Evolutionary conservation across 2,888 invertebrate genomes (phyloP), one percentile per base, ranked within the genome.

Genomic region (Agrochola lychnidis): DNA sequence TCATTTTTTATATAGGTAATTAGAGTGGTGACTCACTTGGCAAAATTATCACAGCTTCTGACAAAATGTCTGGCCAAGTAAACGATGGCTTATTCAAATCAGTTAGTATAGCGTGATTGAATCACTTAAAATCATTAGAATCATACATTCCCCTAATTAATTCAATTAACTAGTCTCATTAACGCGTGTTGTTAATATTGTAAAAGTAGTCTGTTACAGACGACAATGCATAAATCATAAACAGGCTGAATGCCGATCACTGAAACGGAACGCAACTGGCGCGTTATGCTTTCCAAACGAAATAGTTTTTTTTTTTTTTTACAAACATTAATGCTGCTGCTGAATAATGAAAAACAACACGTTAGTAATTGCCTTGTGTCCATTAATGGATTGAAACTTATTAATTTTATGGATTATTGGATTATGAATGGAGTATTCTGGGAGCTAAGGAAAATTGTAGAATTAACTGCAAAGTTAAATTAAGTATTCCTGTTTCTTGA

Each of bases 281-380:
- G 90, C 91, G 89, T 90, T 90, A 86, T 87, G 94, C 96, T 96
- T 96, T 96, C 96, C 94, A 95, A 95, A 94, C 79, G 56, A 80
- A 82, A 81, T 79, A 83, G 82, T 82, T 82, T 82, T 83, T 83
- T 83, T 82, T 83, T 83, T 83, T 83, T 83, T 83, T 84, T 81
- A 87, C 76, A 79, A 87, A 88, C 87, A 86, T 82, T 66, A 66
- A 10, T 59, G n/a, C 5, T 74, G 59, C 59, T 12, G 19, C 64
- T 79, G 53, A 61, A 79, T 69, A 79, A 68, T 76, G 70, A 78
- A 70, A 70, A 78, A 61, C 45, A 51, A 61, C 78, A 36, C 53
- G 66, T 77, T 77, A 67, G 66, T 61, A 36, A 77, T 70, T 77
- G 56, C 22, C 22, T 76, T 70, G 25, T 57, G 16, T 36, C 51